These are phyloP conservation scores for Hylyphantes graminicola DNA, from an alignment of 1,140 invertebrate genomes.

Conservation along the genomic window DNA sequence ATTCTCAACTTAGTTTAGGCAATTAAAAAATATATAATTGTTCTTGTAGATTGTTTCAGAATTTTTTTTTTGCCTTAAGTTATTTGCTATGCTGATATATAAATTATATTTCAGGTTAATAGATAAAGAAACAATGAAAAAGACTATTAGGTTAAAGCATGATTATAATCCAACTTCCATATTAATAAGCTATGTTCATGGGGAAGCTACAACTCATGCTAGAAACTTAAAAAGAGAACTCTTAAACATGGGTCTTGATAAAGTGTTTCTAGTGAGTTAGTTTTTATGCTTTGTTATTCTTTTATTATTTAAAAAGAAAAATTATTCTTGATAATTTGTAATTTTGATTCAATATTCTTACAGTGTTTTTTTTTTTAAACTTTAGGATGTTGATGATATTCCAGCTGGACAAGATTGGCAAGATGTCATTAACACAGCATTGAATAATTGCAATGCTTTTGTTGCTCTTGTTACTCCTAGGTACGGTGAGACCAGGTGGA, in stretches of 20 bases:
- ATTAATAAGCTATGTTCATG: constrained; percentile 69
- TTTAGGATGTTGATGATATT: constrained; percentile 69
- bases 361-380: constrained; percentile 61
- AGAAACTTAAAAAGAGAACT: constrained; percentile 66
- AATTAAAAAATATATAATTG: too few relatives aligned
- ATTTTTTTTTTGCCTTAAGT: too few relatives aligned
- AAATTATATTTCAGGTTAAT: constrained; percentile 3
- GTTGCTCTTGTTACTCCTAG: constrained; percentile 68
- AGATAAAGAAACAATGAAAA: background rate
- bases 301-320: too few relatives aligned
- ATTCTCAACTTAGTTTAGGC: too few relatives aligned
- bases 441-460: constrained; percentile 68
- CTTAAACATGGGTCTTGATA: constrained; percentile 65
- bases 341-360: background rate
- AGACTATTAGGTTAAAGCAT: background rate
- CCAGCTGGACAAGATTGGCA: constrained; percentile 68
- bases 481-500: constrained; percentile 70
- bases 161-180: constrained; percentile 58
- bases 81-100: too few relatives aligned
- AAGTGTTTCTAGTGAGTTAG: constrained; percentile 28
- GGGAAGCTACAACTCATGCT: constrained; percentile 67
- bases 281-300: background rate
- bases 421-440: constrained; percentile 68
- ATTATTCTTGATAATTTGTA: background rate
- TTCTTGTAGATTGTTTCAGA: too few relatives aligned